phyloP scores from a whole-genome alignment of 2,797 vertebrate species.

The Neosilurus mollespiculum region DNA sequence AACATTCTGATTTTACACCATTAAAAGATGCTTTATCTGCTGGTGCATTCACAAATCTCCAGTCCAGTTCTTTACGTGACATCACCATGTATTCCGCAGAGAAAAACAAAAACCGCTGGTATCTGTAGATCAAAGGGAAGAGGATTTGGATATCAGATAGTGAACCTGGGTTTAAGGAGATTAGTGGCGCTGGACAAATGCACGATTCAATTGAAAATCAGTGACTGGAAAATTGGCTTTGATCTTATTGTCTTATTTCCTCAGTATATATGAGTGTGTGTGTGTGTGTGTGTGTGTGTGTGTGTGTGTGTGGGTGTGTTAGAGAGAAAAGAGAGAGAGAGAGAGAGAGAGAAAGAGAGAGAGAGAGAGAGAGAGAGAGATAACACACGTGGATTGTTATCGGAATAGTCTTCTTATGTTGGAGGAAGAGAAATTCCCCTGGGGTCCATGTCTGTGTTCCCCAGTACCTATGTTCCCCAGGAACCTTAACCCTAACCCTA shows the following conservation, averaged over 20 bases:
- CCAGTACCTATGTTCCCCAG: too few species aligned
- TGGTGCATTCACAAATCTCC: too few species aligned
- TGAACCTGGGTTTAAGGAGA: constrained; percentile 5
- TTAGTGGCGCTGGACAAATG: constrained; percentile 37
- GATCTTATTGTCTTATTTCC: constrained; percentile 14
- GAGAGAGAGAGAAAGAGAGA: background rate
- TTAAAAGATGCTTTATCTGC: too few species aligned
- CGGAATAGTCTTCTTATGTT: background rate
- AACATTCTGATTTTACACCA: too few species aligned
- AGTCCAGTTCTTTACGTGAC: too few species aligned
- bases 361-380: too few species aligned
- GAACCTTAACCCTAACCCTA: too few species aligned
- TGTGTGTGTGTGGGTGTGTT: background rate
- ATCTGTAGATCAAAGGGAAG: background rate
- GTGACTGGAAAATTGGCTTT: constrained; percentile 36
- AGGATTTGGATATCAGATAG: background rate
- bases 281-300: background rate
- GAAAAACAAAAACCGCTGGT: background rate
- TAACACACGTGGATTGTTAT: background rate
- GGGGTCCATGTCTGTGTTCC: too few species aligned
- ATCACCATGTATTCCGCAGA: too few species aligned
- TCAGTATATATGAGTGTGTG: background rate
- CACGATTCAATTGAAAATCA: constrained; percentile 39
- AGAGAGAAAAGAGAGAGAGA: background rate
- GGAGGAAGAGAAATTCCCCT: background rate